A percentile compares a stretch with the other conserved stretches of the same genome.
Conservation (phyloP, 1,140 invertebrate genomes). For the Xylocopa sonorina region DNA sequence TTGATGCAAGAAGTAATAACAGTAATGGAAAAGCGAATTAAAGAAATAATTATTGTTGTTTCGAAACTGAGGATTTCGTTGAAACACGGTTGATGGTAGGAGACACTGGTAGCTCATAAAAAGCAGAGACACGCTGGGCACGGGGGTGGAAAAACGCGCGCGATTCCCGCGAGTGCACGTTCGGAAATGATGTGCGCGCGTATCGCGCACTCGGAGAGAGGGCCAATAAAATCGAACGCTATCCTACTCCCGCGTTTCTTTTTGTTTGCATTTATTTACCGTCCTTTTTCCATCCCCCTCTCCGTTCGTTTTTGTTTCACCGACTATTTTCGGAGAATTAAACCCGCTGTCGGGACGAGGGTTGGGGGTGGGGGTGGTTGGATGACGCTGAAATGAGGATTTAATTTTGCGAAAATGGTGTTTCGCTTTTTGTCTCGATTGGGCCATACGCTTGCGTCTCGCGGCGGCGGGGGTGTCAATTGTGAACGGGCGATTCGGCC, state of each 20-base stretch:
- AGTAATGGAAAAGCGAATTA: too few relatives aligned
- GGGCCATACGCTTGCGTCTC: too few relatives aligned
- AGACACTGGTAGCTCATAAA: conserved; percentile 70
- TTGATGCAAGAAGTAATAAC: too few relatives aligned
- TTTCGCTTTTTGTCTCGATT: conserved; percentile 13
- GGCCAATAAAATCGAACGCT: conserved; percentile 70
- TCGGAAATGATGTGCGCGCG: conserved; percentile 21
- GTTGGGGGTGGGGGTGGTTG: too few relatives aligned
- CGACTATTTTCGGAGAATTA: conserved; percentile 25
- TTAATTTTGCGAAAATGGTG: conserved; percentile 38
- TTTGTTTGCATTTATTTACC: conserved; percentile 49
- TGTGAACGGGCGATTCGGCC: neutral
- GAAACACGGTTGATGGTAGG: conserved; percentile 22
- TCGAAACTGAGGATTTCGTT: neutral
- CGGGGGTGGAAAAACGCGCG: neutral
- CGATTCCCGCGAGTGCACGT: conserved; percentile 20
- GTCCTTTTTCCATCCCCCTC: neutral
- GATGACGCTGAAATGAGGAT: conserved; percentile 30
- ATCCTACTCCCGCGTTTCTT: conserved; percentile 44
- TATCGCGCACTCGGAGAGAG: conserved; percentile 48
- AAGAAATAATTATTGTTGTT: too few relatives aligned
- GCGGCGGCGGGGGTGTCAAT: neutral
- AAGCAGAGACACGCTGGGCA: conserved; percentile 45
- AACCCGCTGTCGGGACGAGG: neutral
- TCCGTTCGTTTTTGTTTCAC: conserved; percentile 7